Conservation (phyloP, 2,888 invertebrate species). For the Cybosia mesomella region DNA sequence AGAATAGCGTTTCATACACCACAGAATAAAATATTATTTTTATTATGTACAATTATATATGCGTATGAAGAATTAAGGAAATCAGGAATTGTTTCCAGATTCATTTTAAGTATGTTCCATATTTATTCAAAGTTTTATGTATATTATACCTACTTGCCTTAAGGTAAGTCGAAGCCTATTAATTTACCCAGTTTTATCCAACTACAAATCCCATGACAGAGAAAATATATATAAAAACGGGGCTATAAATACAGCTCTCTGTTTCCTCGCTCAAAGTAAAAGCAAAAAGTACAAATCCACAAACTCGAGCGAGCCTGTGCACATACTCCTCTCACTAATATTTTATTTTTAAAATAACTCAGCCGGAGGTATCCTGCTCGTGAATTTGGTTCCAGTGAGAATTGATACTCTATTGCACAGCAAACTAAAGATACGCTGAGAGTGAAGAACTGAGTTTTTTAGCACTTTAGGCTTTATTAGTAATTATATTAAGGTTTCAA, state of each 20-base stretch:
- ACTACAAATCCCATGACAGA: constrained; percentile 45
- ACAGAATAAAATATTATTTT: background rate
- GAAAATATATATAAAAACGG: constrained; percentile 53
- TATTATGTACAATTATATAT: background rate
- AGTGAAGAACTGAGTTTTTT: background rate
- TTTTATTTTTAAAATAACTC: constrained; percentile 51
- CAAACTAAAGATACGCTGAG: background rate
- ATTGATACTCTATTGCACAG: constrained; percentile 5
- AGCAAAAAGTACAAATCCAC: constrained; percentile 47
- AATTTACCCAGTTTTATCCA: constrained; percentile 26
- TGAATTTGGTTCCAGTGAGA: constrained; percentile 28
- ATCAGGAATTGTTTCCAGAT: background rate
- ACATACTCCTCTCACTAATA: constrained; percentile 43
- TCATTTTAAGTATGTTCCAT: background rate
- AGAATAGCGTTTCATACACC: background rate
- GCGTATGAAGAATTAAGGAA: background rate
- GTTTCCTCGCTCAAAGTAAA: constrained; percentile 55
- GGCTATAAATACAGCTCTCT: constrained; percentile 61
- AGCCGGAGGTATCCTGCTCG: constrained; percentile 34
- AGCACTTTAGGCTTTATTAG: background rate
- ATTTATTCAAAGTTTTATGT: background rate
- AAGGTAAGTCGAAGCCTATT: constrained; percentile 18
- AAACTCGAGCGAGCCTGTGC: constrained; percentile 51
- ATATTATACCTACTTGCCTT: constrained; percentile 1
- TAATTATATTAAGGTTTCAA: too few relatives aligned